Evolutionary conservation across 2,797 vertebrate genomes (phyloP).

Genomic region (Propithecus perrieri): DNA sequence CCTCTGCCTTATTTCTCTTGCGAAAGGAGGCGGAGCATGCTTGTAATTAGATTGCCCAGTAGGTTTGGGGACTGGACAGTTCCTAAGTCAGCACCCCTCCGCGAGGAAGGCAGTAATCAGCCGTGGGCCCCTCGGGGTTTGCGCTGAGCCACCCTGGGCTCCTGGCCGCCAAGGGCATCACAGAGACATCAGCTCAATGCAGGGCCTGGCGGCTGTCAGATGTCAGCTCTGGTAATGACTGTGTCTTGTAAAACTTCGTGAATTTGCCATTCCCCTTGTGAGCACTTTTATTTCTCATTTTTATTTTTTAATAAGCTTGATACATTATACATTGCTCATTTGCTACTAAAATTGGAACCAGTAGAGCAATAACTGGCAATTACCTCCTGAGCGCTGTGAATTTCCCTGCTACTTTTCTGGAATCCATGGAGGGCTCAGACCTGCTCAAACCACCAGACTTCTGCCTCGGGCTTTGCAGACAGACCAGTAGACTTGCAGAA

Average conservation of each 20-base stretch:
- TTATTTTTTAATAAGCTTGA: conserved; percentile 78
- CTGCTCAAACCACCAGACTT: background rate
- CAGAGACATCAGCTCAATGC: conserved; percentile 12
- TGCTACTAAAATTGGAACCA: conserved; percentile 79
- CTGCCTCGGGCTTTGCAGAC: background rate
- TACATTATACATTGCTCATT: conserved; percentile 74
- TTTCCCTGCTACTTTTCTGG: conserved; percentile 1
- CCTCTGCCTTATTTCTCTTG: background rate
- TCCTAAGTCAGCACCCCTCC: background rate
- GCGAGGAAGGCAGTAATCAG: background rate
- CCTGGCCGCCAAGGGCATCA: fast-evolving
- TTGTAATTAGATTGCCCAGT: background rate
- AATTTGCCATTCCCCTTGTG: conserved; percentile 54
- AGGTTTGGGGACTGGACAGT: background rate
- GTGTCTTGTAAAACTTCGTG: background rate
- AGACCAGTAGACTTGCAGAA: background rate
- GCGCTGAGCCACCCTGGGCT: background rate
- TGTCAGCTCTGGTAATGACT: background rate
- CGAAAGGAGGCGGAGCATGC: background rate
- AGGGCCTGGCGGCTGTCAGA: background rate
- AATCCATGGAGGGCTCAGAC: background rate
- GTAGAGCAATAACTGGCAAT: conserved; percentile 77
- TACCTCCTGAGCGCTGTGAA: conserved; percentile 14
- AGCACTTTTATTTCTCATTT: conserved; percentile 77
- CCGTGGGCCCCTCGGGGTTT: background rate